Evolutionary conservation across 1,140 invertebrate genomes (phyloP), one percentile per base, ranked within the genome.

Genomic region (Saxidomus purpurata): DNA sequence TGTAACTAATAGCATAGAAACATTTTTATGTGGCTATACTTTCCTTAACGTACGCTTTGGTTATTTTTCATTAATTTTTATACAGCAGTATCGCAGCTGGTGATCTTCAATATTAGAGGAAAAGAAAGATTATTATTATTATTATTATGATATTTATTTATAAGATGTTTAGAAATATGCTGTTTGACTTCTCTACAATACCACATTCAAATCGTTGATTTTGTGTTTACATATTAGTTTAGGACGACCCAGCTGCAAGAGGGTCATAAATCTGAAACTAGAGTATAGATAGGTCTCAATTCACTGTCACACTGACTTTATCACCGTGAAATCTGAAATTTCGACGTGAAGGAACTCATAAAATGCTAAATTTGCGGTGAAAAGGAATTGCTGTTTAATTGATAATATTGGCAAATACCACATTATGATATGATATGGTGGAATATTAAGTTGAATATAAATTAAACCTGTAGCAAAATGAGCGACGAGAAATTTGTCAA

Each of bases 361-460:
- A 71, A 71, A 71, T 40, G 36, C 4, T 71, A 71, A 40, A 71
- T 38, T 71, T 71, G 67, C 38, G 67, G 67, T 71, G 67, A 71
- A 71, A 71, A 71, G 67, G 17, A 71, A 71, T 71, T 40, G 67
- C 36, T 38, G 67, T 71, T 71, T 71, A 38, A 71, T 71, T 71
- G 67, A 71, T 22, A 38, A 71, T 36, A 71, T 71, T 71, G 67
- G 67, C 67, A 71, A 71, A 40, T 38, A 71, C 31, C 34, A 71
- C 15, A 71, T 71, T 71, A n/a, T n/a, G n/a, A n/a, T 71, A 71
- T 36, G 34, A 36, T 71, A 6, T n/a, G 19, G 0, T 38, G 36
- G 67, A 36, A 71, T 71, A 71, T 71, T 40, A 71, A 71, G 34
- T 36, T 15, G 67, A 71, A 71, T 38, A 38, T 71, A 38, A 71